These are phyloP conservation scores for Oenanthe oenanthe DNA, from an alignment of 2,113 vertebrate genomes.

Conservation along the genomic window DNA sequence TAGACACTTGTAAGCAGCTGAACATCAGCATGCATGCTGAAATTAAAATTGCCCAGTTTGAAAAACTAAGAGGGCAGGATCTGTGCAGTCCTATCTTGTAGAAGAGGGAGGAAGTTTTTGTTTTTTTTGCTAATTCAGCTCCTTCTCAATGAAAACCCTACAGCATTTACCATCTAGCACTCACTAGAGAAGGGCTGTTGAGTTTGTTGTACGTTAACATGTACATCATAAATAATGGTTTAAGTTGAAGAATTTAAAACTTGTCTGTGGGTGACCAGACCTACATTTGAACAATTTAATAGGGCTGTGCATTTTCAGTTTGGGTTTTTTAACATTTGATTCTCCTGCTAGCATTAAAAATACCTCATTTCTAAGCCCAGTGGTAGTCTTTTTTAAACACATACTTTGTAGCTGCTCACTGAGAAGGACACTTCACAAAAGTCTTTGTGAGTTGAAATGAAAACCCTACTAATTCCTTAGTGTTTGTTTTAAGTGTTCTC, in stretches of 20 bases:
- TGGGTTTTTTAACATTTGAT: neutral
- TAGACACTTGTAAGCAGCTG: slow-evolving; percentile 58
- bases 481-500: neutral
- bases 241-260: neutral
- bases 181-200: neutral
- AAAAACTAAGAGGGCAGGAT: neutral
- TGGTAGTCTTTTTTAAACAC: neutral
- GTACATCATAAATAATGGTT: neutral
- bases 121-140: neutral
- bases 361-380: neutral
- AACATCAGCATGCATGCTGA: neutral
- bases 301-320: neutral
- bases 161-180: neutral
- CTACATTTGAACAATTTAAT: neutral
- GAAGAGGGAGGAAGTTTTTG: neutral
- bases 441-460: neutral
- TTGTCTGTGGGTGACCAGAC: neutral
- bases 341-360: neutral
- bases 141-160: neutral
- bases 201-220: neutral
- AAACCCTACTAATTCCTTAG: neutral
- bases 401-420: neutral
- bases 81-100: neutral
- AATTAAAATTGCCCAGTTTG: slow-evolving; percentile 45
- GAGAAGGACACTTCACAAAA: neutral